Percentiles rank a stretch among this genome's conserved stretches.
phyloP scores from a whole-genome alignment of 2,888 invertebrate species.

The Deilephila elpenor region DNA sequence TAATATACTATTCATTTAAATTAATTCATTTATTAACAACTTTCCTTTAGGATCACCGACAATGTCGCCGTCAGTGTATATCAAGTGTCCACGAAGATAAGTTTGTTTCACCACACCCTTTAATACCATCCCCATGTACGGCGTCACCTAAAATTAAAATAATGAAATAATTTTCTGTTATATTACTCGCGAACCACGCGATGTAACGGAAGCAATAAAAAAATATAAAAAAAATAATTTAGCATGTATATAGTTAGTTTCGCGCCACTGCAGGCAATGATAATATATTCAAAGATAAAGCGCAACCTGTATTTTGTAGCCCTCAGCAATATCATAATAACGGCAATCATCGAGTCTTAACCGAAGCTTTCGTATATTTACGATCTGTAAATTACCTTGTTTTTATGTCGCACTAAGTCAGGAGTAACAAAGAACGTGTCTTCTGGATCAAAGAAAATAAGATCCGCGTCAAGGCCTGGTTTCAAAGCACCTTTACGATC shows the following conservation, averaged over 20 bases:
- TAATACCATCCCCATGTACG: constrained; percentile 86
- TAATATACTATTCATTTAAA: constrained; percentile 32
- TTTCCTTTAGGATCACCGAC: constrained; percentile 73
- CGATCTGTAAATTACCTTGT: constrained; percentile 82
- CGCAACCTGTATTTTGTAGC: not conserved
- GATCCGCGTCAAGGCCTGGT: constrained; percentile 88
- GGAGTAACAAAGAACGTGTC: constrained; percentile 82
- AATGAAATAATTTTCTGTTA: no score
- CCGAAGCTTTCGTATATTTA: not conserved
- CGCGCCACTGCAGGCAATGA: not conserved
- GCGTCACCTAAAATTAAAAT: constrained; percentile 81
- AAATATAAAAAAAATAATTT: not conserved
- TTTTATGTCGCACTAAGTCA: constrained; percentile 87
- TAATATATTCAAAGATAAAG: constrained; percentile 1
- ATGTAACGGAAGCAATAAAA: not conserved
- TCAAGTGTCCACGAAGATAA: constrained; percentile 86
- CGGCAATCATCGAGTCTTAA: constrained; percentile 18
- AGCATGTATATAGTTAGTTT: not conserved
- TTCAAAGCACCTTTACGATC: constrained; percentile 86
- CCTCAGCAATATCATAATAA: not conserved
- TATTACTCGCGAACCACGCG: no score
- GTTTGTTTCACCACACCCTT: constrained; percentile 87
- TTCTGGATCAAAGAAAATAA: constrained; percentile 89
- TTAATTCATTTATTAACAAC: constrained; percentile 67
- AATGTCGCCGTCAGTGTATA: constrained; percentile 79